Conservation (phyloP, 1,140 invertebrate species). For the Drosophila asahinai region DNA sequence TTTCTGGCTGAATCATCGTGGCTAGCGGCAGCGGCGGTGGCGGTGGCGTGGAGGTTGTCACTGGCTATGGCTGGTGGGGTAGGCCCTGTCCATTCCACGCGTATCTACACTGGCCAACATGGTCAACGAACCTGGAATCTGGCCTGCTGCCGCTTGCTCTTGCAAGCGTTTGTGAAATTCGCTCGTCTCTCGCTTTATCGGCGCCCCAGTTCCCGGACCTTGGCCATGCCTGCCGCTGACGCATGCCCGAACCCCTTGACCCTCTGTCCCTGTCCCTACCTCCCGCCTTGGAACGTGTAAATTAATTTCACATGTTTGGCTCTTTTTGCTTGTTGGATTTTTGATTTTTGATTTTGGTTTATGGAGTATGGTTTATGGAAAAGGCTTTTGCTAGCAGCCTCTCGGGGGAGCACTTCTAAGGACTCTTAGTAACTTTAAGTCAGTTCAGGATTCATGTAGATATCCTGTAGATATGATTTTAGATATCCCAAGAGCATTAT, state of each 20-base stretch:
- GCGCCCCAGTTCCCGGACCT: conserved; percentile 33
- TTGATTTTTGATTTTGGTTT: not conserved
- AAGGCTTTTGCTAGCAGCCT: too few relatives aligned
- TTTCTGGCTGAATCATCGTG: conserved; percentile 70
- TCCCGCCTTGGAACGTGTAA: conserved; percentile 63
- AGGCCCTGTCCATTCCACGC: conserved; percentile 23
- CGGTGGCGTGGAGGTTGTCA: not conserved
- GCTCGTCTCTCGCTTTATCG: conserved; percentile 10
- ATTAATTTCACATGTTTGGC: conserved; percentile 79
- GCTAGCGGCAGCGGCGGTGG: not conserved
- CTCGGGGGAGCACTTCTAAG: too few relatives aligned
- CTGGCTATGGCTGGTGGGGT: conserved; percentile 24
- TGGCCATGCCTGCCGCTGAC: conserved; percentile 59
- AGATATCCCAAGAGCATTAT: too few relatives aligned
- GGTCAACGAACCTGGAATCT: conserved; percentile 76
- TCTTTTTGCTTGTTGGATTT: conserved; percentile 18
- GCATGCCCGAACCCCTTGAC: conserved; percentile 30
- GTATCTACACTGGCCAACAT: conserved; percentile 55
- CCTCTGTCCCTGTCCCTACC: not conserved
- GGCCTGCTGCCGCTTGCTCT: conserved; percentile 20
- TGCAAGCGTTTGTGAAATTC: conserved; percentile 74
- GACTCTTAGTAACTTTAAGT: too few relatives aligned
- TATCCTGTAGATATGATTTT: too few relatives aligned
- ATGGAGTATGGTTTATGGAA: too few relatives aligned
- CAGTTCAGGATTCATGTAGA: too few relatives aligned